Conservation (phyloP, 2,797 vertebrate species). For the Poecilia picta region DNA sequence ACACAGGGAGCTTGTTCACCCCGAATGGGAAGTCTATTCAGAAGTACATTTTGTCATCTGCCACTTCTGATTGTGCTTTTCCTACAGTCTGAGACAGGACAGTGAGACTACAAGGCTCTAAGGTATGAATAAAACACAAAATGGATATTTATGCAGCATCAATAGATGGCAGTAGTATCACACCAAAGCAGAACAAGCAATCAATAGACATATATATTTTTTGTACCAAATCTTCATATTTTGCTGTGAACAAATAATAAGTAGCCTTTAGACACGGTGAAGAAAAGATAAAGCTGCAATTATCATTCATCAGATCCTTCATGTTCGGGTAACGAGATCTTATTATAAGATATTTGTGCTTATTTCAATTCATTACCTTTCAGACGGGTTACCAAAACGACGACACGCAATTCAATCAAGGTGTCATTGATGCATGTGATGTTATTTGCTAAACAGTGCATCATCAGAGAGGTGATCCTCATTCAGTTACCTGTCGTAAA, state of each 20-base stretch:
- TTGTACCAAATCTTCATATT: slow-evolving; percentile 30
- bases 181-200: slow-evolving; percentile 32
- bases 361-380: slow-evolving; percentile 39
- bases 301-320: slow-evolving; percentile 50
- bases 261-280: slow-evolving; percentile 43
- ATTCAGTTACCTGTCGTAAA: slow-evolving; percentile 32
- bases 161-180: slow-evolving; percentile 78
- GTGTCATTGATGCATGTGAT: slow-evolving; percentile 34
- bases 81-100: slow-evolving; percentile 8
- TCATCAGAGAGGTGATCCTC: slow-evolving; percentile 36
- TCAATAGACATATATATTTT: slow-evolving; percentile 26
- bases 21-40: slow-evolving; percentile 23
- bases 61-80: slow-evolving; percentile 9
- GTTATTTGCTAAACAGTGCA: slow-evolving; percentile 38
- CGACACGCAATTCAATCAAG: slow-evolving; percentile 24
- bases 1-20: slow-evolving; percentile 1
- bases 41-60: slow-evolving; percentile 34
- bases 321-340: slow-evolving; percentile 26
- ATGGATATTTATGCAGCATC: slow-evolving; percentile 26
- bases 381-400: slow-evolving; percentile 2
- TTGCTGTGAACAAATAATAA: slow-evolving; percentile 35
- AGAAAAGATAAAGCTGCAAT: slow-evolving; percentile 52
- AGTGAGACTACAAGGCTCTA: slow-evolving; percentile 2
- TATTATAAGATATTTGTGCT: slow-evolving; percentile 41
- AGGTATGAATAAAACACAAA: not conserved